Conservation (phyloP, 2,113 vertebrate genomes). For the Nycticryphes semicollaris region DNA sequence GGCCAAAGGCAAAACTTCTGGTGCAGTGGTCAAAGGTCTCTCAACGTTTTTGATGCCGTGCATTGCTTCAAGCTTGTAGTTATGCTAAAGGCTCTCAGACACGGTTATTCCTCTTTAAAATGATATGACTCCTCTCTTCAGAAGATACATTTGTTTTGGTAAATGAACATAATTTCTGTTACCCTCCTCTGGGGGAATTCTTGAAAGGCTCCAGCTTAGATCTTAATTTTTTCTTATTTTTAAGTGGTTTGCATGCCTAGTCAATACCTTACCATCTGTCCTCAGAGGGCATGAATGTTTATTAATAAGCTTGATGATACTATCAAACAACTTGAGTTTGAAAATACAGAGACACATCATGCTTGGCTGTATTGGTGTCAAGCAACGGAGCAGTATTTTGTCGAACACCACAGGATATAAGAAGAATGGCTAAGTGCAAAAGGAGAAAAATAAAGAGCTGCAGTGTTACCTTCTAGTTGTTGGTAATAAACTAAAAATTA, state of each 20-base stretch:
- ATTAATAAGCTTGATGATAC: not conserved
- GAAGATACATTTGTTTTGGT: not conserved
- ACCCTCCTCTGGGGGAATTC: not conserved
- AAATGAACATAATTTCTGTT: not conserved
- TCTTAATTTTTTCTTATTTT: not conserved
- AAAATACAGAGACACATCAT: not conserved
- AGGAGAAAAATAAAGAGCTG: not conserved
- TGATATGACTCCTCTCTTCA: not conserved
- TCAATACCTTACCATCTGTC: not conserved
- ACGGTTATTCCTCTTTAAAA: not conserved
- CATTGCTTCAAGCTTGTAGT: not conserved
- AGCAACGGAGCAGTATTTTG: not conserved
- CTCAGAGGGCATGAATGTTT: slow-evolving; percentile 15
- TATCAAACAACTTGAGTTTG: not conserved
- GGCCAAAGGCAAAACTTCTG: not conserved
- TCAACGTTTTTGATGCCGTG: not conserved
- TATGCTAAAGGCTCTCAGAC: not conserved
- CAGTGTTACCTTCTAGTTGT: not conserved
- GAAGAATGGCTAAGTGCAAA: not conserved
- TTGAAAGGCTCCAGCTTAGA: not conserved
- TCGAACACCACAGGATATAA: not conserved
- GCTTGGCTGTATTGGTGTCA: not conserved
- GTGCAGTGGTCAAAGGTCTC: not conserved
- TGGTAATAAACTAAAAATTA: too few relatives aligned
- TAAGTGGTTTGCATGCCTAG: not conserved